phyloP scores from a whole-genome alignment of 2,113 vertebrate species.

The Platysteira castanea region DNA sequence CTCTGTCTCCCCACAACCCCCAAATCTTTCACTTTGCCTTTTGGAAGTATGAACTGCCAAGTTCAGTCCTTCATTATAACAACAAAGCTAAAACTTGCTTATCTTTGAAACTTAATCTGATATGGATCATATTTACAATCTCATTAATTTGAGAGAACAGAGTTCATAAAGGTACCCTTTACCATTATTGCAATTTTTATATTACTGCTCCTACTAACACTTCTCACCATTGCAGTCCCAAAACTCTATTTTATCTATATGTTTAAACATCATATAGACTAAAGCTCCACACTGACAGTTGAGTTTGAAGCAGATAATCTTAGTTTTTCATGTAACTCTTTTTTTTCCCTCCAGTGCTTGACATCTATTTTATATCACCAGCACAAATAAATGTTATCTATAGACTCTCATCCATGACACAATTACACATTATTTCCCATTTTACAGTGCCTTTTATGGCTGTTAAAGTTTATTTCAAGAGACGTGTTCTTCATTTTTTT shows the following conservation, averaged over 20 bases:
- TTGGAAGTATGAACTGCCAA: not conserved
- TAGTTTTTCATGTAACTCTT: not conserved
- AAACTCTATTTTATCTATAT: not conserved
- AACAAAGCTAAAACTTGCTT: not conserved
- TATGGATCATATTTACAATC: not conserved
- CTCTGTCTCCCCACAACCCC: not conserved
- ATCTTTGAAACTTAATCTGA: not conserved
- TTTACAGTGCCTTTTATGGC: slow-evolving; percentile 58
- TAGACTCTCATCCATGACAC: not conserved
- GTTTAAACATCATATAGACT: not conserved
- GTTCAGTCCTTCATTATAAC: not conserved
- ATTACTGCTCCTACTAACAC: not conserved
- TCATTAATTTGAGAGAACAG: not conserved
- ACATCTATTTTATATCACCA: not conserved
- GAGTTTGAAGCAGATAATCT: not conserved
- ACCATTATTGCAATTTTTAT: not conserved
- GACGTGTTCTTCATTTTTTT: slow-evolving; percentile 22
- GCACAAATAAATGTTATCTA: slow-evolving; percentile 35
- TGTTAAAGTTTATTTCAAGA: slow-evolving; percentile 71
- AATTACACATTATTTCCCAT: slow-evolving; percentile 47
- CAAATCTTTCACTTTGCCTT: not conserved
- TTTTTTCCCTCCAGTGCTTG: not conserved
- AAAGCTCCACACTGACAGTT: not conserved
- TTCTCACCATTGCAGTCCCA: not conserved
- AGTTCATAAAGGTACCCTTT: not conserved